Evolutionary conservation across 2,888 invertebrate species (phyloP), one percentile per base, ranked within the genome.

Genomic region (Ypsolopha sequella): DNA sequence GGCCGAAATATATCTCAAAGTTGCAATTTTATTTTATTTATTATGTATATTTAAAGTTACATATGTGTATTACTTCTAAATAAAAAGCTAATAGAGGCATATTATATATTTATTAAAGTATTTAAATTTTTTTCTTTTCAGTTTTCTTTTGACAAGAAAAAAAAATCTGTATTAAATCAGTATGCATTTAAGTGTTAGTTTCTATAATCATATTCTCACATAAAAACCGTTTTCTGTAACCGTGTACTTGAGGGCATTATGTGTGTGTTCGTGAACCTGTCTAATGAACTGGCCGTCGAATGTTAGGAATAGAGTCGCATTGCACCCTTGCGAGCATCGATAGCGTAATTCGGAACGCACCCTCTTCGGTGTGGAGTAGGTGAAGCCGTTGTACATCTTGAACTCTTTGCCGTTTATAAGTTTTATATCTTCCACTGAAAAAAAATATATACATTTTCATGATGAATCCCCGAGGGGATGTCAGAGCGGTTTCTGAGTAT

Each of bases 371-470:
- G 24, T 55, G 11, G 56, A 55, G 46, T 63, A 69, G 0, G 65
- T 67, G 50, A 60, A 67, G 0, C 56, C 58, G 0, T 56, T 56
- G 53, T 61, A 60, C 53, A 63, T 59, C 48, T 57, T 59, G 36
- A 56, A 66, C 7, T 41, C 48, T 24, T 57, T 65, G 6, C 63
- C 65, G 13, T 54, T 60, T 0, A 50, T 2, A 41, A 55, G 41
- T 8, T 41, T 48, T 46, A 59, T 56, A 35, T 41, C 24, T 14
- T 7, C 10, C 2, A 46, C 46, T 46, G 46, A 34, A 46, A 43
- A 43, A 38, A 38, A 10, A 3, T 3, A 24, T 24, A 24, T 24
- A 4, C 24, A 24, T 24, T 24, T 2, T 3, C 24, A 24, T 3
- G 24, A 24, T 24, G 24, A 24, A 4, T 24, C 24, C n/a, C n/a